phyloP scores from a whole-genome alignment of 1,140 invertebrate species.

The Microplitis demolitor region DNA sequence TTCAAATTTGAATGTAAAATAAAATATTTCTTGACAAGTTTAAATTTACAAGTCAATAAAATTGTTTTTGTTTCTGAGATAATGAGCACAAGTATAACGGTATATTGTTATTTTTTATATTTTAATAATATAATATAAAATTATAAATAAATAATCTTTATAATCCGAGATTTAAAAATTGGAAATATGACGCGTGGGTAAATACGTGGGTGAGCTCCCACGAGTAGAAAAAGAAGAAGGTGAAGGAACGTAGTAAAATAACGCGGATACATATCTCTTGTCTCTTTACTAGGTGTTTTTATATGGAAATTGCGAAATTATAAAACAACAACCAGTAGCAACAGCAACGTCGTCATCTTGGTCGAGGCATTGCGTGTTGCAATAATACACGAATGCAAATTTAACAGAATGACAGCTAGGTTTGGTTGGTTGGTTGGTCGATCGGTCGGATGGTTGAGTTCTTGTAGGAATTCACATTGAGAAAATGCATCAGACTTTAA shows the following conservation, averaged over 20 bases:
- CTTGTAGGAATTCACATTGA: neutral
- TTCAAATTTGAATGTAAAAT: too few species aligned
- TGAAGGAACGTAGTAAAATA: neutral
- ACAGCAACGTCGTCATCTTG: too few species aligned
- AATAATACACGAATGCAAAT: neutral
- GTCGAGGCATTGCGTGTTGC: neutral
- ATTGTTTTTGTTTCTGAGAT: too few species aligned
- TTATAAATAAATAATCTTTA: neutral
- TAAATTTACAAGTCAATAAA: too few species aligned
- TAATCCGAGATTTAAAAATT: neutral
- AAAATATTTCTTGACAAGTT: too few species aligned
- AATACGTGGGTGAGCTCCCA: constrained; percentile 24
- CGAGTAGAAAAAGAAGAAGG: constrained; percentile 9
- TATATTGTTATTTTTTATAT: too few species aligned
- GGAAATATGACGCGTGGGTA: constrained; percentile 21
- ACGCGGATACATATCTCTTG: constrained; percentile 21
- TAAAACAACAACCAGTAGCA: neutral
- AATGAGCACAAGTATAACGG: too few species aligned
- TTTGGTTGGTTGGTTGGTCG: too few species aligned
- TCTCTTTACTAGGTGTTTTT: constrained; percentile 2
- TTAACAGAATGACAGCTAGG: too few species aligned
- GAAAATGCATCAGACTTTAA: neutral
- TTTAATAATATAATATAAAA: neutral
- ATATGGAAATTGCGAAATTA: constrained; percentile 4
- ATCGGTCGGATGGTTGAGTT: too few species aligned